Base-by-base conservation (phyloP, 2,888 invertebrate species). In the Amiota mariae region DNA sequence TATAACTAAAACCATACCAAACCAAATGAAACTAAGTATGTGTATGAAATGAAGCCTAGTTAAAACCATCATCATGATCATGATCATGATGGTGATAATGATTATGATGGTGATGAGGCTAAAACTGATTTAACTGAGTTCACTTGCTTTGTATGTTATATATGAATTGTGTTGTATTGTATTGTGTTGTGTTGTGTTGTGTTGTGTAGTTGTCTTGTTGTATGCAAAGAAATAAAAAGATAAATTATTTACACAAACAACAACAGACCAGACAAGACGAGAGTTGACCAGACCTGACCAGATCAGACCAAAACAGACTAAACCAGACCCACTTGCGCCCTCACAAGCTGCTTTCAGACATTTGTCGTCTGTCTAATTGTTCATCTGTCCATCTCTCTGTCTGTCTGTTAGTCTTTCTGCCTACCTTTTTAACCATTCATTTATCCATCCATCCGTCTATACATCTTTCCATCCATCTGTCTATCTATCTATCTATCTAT, bases 151-250 rank as follows among this genome's bases (percentile, higher is more conserved):
- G 36, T 36, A 36, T 36, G 36, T 36, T 57, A 11, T 56, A 64
- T 78, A n/a, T 24, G 51, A 11, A 51, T 51, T 4, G 51, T n/a
- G 51, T n/a, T 51, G n/a, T 51, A n/a, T n/a, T 51, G 51, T n/a
- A n/a, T 51, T 11, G 51, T 57, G 2, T 12, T 57, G 13, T 56
- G 57, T 78, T 80, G 78, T 78, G 74, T 71, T 76, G 75, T 77
- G 79, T 36, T 36, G 59, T 48, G 67, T 68, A 68, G 46, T 80
- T 76, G 77, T 36, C 36, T 36, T 36, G 36, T 77, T 80, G 76
- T 84, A 83, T 83, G 85, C 84, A 84, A 81, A 84, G 82, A 82
- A 82, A 83, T 80, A 82, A 82, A 80, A 81, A 79, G 81, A 79
- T 82, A 78, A 81, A 83, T 85, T 83, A 83, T 83, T 83, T 83